Percentiles rank a stretch among this genome's conserved stretches.
These are phyloP conservation scores for Falco rusticolus DNA, from an alignment of 2,797 vertebrate species.

Conservation along the genomic window DNA sequence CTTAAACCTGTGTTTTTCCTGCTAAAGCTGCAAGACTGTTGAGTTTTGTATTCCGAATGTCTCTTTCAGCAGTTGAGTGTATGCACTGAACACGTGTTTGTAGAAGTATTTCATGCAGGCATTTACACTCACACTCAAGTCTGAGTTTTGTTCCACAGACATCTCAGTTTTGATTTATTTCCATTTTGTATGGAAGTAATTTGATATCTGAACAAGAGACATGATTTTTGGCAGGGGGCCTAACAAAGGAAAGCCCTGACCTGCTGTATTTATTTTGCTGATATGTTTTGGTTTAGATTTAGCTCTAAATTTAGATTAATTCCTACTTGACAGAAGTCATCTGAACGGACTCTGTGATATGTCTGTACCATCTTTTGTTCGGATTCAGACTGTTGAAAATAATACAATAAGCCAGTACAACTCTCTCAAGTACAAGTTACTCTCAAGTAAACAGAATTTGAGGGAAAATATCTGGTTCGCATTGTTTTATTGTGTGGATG, in stretches of 20 bases:
- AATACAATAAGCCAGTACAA: neutral
- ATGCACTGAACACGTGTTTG: accelerated
- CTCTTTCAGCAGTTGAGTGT: neutral
- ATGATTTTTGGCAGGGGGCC: neutral
- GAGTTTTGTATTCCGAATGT: neutral
- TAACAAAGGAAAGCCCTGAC: neutral
- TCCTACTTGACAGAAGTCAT: neutral
- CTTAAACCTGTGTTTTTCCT: neutral
- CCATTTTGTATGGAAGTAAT: neutral
- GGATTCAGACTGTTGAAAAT: neutral
- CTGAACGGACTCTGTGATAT: neutral
- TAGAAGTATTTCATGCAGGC: neutral
- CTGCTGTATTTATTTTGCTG: neutral
- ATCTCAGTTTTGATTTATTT: neutral
- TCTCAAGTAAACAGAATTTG: neutral
- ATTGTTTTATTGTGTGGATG: neutral
- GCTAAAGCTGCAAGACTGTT: neutral
- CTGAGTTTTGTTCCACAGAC: neutral
- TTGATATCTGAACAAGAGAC: neutral
- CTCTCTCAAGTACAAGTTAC: neutral
- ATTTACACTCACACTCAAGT: neutral
- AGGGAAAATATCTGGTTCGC: neutral
- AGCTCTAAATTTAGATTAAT: neutral
- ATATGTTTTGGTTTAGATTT: neutral
- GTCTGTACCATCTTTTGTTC: neutral